Conservation (phyloP, 2,113 vertebrate genomes). For the Bujurquina vittata region DNA sequence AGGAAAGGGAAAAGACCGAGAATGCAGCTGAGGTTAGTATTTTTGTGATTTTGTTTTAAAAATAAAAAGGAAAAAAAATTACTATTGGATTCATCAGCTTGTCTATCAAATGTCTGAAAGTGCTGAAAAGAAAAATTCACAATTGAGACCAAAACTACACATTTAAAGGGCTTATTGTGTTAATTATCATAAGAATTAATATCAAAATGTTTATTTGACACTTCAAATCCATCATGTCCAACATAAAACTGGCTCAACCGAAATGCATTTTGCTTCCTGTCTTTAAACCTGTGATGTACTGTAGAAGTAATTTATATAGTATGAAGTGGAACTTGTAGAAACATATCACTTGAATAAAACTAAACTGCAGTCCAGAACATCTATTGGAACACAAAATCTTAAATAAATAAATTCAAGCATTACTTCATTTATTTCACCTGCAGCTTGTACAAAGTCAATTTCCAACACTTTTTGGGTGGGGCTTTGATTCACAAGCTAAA, state of each 20-base stretch:
- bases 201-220: background rate
- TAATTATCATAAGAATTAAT: background rate
- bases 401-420: background rate
- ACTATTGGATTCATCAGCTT: background rate
- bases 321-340: background rate
- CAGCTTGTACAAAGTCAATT: background rate
- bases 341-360: background rate
- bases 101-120: background rate
- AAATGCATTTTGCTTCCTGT: background rate
- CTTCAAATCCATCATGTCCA: background rate
- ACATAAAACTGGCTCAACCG: background rate
- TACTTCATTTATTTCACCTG: conserved; percentile 6
- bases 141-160: background rate
- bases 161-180: background rate
- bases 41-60: background rate
- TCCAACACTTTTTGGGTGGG: background rate
- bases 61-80: background rate
- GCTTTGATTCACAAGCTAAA: conserved; percentile 24
- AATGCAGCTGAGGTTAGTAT: no score
- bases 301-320: background rate
- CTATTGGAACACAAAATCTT: no score
- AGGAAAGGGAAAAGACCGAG: no score
- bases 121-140: background rate
- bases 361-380: background rate
- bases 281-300: background rate